Percentiles rank a stretch among this genome's conserved stretches.
Evolutionary conservation across 2,797 vertebrate species (phyloP).

Genomic region (Galago senegalensis): DNA sequence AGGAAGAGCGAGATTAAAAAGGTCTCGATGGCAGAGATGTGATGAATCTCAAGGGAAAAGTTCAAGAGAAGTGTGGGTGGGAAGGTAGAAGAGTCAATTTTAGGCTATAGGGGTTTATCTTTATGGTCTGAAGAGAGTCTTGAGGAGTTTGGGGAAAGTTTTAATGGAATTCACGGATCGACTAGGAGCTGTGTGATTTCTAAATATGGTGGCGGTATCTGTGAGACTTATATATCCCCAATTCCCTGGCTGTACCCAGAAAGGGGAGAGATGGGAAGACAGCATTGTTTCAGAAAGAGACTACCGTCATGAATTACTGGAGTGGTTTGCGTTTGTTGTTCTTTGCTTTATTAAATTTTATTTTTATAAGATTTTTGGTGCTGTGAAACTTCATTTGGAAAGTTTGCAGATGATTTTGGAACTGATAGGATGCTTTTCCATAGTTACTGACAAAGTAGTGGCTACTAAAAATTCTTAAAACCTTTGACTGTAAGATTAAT

Average conservation of each 20-base stretch:
- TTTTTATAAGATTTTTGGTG: background rate
- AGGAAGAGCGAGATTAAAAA: accelerated
- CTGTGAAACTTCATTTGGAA: background rate
- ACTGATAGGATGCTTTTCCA: background rate
- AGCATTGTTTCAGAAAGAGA: background rate
- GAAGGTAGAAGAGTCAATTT: background rate
- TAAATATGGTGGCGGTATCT: background rate
- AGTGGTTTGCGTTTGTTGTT: background rate
- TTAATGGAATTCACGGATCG: background rate
- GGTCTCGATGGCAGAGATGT: background rate
- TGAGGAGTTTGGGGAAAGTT: constrained; percentile 52
- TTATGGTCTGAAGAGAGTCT: background rate
- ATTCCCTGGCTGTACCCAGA: background rate
- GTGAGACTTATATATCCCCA: accelerated
- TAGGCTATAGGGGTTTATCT: background rate
- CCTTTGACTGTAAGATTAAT: background rate
- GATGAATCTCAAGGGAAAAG: constrained; percentile 7
- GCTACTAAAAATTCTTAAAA: background rate
- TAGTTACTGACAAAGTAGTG: background rate
- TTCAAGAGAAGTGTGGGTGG: background rate
- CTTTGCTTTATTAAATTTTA: background rate
- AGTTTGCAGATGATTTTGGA: background rate
- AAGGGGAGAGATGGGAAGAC: background rate
- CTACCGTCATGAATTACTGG: background rate
- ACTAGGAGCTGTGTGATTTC: background rate